A percentile compares a stretch with the other conserved stretches of the same genome.
These are phyloP conservation scores for Percopsis transmontana DNA, from an alignment of 2,113 vertebrate species.

Conservation along the genomic window DNA sequence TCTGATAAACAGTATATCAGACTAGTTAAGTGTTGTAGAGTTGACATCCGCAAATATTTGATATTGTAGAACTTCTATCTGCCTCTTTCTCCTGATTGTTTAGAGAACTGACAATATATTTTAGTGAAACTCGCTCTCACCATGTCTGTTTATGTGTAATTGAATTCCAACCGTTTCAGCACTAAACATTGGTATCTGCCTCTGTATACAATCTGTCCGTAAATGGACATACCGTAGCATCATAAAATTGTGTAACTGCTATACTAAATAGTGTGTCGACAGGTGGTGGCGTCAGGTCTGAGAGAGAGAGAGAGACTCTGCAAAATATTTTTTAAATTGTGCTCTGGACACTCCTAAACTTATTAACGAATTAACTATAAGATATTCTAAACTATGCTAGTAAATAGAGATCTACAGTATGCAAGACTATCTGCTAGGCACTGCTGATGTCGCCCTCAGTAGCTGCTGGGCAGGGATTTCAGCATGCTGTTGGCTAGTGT, in stretches of 20 bases:
- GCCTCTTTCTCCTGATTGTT: no score
- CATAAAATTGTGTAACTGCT: not conserved
- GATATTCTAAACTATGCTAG: not conserved
- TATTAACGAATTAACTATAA: not conserved
- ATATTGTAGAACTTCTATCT: no score
- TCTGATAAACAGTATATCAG: no score
- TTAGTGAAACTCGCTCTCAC: not conserved
- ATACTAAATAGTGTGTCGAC: not conserved
- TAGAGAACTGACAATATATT: no score
- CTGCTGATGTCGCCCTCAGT: constrained; percentile 27
- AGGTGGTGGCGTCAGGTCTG: not conserved
- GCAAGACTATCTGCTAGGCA: constrained; percentile 27
- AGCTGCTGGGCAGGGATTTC: constrained; percentile 24
- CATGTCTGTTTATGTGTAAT: not conserved
- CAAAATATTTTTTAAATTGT: not conserved
- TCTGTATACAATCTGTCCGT: not conserved
- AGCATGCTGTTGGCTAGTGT: constrained; percentile 12
- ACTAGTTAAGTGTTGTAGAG: no score
- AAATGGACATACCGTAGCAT: not conserved
- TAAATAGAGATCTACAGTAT: constrained; percentile 1
- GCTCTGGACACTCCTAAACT: not conserved
- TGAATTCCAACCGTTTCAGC: not conserved
- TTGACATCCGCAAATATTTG: no score
- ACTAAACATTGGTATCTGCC: not conserved
- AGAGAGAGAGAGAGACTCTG: no score